These are phyloP conservation scores for Ariopsis seemanni DNA, from an alignment of 2,113 vertebrate genomes.

Conservation along the genomic window DNA sequence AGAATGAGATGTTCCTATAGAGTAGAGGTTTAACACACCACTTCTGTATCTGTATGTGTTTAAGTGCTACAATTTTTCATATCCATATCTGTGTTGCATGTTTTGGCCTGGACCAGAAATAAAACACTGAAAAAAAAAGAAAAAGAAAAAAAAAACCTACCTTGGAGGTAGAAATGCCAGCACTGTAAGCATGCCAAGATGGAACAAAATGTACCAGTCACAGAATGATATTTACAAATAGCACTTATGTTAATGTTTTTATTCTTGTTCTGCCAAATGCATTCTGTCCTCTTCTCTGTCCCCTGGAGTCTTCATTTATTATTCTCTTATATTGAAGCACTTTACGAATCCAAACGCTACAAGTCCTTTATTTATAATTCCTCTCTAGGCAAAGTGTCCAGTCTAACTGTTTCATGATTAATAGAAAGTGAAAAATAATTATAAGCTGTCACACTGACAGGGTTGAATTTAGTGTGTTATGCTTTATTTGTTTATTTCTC, in stretches of 20 bases:
- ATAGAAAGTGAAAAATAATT: not conserved
- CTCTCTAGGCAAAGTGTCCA: not conserved
- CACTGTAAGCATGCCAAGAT: not conserved
- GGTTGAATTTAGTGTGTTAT: not conserved
- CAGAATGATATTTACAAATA: not conserved
- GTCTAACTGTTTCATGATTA: not conserved
- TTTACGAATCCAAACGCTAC: conserved; percentile 12
- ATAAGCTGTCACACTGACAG: not conserved
- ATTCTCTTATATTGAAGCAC: not conserved
- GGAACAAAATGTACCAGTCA: not conserved
- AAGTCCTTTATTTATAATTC: not conserved
- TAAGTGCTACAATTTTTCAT: not conserved
- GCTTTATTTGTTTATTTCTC: not conserved
- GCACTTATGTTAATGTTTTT: not conserved
- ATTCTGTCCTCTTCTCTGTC: not conserved
- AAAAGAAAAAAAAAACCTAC: not conserved
- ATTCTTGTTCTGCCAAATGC: not conserved
- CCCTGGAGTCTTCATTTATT: not conserved
- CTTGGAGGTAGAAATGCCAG: not conserved
- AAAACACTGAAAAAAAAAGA: not conserved
- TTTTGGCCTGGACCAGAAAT: not conserved
- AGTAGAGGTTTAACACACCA: not conserved
- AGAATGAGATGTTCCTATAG: not conserved
- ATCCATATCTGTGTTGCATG: not conserved
- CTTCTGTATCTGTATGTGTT: not conserved